A percentile compares a stretch with the other conserved stretches of the same genome.
Evolutionary conservation across 2,113 vertebrate genomes (phyloP).

Genomic region (Gasterosteus aculeatus): DNA sequence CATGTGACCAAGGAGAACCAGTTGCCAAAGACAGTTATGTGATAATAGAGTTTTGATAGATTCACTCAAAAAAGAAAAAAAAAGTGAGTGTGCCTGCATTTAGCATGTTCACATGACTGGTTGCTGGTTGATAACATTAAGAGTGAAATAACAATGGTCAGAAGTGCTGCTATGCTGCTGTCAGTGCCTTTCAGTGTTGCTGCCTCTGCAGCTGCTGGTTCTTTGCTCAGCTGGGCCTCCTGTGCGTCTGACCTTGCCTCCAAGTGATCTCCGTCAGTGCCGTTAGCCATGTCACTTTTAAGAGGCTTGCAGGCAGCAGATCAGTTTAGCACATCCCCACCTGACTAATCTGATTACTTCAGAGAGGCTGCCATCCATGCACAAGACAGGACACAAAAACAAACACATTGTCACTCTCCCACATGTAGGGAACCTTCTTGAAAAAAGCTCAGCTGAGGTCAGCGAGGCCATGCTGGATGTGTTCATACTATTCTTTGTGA

Average conservation of each 20-base stretch:
- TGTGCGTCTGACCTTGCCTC: slow-evolving; percentile 67
- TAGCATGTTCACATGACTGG: not conserved
- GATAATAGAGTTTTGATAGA: not conserved
- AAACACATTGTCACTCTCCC: slow-evolving; percentile 23
- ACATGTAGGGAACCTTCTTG: not conserved
- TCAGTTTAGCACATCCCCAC: slow-evolving; percentile 78
- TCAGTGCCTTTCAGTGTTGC: not conserved
- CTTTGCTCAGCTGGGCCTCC: slow-evolving; percentile 17
- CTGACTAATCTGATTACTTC: slow-evolving; percentile 82
- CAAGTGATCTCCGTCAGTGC: slow-evolving; percentile 64
- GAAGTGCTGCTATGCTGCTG: not conserved
- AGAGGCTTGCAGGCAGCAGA: slow-evolving; percentile 77
- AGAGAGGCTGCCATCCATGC: slow-evolving; percentile 62
- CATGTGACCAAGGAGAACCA: not conserved
- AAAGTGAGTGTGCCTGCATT: not conserved
- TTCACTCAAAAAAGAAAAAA: not conserved
- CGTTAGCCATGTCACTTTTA: slow-evolving; percentile 64
- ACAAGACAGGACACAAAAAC: slow-evolving; percentile 46
- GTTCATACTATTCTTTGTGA: not conserved
- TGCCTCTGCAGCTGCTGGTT: slow-evolving; percentile 13
- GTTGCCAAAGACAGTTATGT: not conserved
- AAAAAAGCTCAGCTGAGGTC: not conserved
- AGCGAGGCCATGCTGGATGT: not conserved
- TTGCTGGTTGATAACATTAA: not conserved
- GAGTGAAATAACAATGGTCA: not conserved